Evolutionary conservation across 1,140 invertebrate species (phyloP), one percentile per base, ranked within the genome.

Genomic region (Hyposmocoma kahamanoa): DNA sequence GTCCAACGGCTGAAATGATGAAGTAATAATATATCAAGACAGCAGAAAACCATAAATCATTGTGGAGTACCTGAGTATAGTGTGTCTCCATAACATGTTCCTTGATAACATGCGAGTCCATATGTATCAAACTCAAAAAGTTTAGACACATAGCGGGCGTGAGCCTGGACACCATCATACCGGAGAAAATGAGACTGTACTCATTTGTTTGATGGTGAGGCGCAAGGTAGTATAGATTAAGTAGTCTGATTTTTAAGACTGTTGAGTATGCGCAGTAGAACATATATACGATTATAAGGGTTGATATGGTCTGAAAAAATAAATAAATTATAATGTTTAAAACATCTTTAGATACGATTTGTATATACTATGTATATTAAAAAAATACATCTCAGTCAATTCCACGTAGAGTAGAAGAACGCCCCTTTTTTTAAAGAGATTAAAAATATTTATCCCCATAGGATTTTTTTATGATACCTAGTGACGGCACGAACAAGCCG

Each of bases 121-220:
- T 95, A 68, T 99, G 98, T 63, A 99, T 97, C 4, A 99, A 87
- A 26, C 97, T 96, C 10, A 99, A 89, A 73, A 99, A 99, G 84
- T 99, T 99, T 4, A 99, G 90, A 87, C 98, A 99, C 89, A 99
- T 93, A 3, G 98, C 98, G 0, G 98, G 97, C 2, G 98, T 99
- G 5, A 99, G 88, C 13, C 98, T 92, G 77, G 97, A 99, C 6
- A 99, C 88, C 89, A 99, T 93, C 97, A 98, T 94, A 46, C 98
- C 98, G 72, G 96, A 97, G 84, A 99, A 99, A 65, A 99, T 97
- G 38, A 99, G 89, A 79, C 96, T 98, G 87, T 99, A 98, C 79
- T 99, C 98, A 78, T 99, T 98, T 1, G 98, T 99, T 86, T 98
- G 96, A 86, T 99, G 98, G 80, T 98, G 93, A 0, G 97, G 94